A percentile compares a stretch with the other conserved stretches of the same genome.
Evolutionary conservation across 2,888 invertebrate genomes (phyloP).

Genomic region (Diploptera punctata): DNA sequence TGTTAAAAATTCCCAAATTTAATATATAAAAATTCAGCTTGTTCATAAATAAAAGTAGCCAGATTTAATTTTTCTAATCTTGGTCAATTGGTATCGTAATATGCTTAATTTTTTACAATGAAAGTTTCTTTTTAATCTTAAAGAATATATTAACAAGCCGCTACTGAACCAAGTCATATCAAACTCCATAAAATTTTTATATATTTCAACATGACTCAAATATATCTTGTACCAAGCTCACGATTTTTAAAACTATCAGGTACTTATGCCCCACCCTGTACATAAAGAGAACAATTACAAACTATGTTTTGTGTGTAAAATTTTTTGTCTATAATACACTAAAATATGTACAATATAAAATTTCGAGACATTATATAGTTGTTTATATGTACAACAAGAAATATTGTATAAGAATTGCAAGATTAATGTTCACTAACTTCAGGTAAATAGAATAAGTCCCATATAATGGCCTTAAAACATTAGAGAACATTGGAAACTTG

Average conservation of each 20-base stretch:
- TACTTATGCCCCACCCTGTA: no score
- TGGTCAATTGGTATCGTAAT: no score
- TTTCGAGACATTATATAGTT: neutral
- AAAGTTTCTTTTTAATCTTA: neutral
- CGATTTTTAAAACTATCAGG: no score
- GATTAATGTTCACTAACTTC: neutral
- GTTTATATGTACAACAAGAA: neutral
- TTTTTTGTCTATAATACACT: conserved; percentile 1
- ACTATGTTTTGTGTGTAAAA: conserved; percentile 17
- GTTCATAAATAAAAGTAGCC: no score
- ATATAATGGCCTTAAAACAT: neutral
- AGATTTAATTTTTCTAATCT: no score
- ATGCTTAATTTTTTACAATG: no score
- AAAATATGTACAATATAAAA: conserved; percentile 28
- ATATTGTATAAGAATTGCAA: no score
- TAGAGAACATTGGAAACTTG: neutral
- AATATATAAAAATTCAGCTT: no score
- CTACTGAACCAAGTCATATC: neutral
- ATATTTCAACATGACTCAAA: no score
- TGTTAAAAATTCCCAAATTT: no score
- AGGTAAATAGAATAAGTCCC: neutral
- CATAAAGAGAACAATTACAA: conserved; percentile 12
- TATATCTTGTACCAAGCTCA: no score
- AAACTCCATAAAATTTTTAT: neutral
- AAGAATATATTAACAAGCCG: no score